Conservation (phyloP, 2,113 vertebrate genomes). For the Pyxicephalus adspersus region DNA sequence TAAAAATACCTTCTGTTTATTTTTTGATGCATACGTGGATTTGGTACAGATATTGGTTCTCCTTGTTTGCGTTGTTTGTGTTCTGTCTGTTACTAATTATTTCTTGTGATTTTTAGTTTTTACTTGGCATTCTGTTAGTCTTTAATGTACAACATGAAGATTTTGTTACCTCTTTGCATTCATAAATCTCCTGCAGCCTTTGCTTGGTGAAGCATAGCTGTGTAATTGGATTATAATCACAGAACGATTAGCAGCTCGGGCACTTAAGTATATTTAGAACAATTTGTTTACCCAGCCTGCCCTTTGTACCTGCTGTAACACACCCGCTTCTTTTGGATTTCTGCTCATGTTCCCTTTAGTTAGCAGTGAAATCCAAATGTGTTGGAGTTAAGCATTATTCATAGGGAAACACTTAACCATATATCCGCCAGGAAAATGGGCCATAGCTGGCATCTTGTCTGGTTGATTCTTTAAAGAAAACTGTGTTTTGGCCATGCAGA, state of each 20-base stretch:
- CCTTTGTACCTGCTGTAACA: conserved; percentile 16
- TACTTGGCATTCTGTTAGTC: no score
- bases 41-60: neutral
- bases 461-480: no score
- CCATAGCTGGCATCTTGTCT: no score
- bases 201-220: neutral
- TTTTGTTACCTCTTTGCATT: neutral
- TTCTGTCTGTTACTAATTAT: neutral
- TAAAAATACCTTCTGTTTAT: no score
- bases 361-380: neutral
- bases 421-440: no score
- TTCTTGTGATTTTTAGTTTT: no score
- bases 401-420: no score
- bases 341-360: neutral
- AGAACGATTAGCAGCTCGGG: conserved; percentile 9
- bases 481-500: no score
- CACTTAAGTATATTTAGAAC: conserved; percentile 35
- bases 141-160: neutral
- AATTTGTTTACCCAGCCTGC: conserved; percentile 28
- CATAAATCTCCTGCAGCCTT: neutral
- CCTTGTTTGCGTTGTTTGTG: neutral
- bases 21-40: neutral
- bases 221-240: conserved; percentile 38
- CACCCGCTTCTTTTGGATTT: neutral
- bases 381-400: no score